Evolutionary conservation across 2,113 vertebrate species (phyloP), one percentile per base, ranked within the genome.

Genomic region (Engystomops pustulosus): DNA sequence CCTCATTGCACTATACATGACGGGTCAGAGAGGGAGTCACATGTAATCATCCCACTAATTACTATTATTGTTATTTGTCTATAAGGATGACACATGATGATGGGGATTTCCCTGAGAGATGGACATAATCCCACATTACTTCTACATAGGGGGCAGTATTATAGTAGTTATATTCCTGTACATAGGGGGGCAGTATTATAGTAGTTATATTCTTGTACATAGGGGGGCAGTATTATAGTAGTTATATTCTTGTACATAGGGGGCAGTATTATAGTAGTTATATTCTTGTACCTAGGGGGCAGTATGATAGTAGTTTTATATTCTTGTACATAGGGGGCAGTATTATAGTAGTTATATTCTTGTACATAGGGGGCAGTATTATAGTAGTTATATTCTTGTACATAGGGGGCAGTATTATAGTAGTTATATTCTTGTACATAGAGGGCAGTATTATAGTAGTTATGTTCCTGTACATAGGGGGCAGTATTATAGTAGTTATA

Each of bases 231-330:
- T 62, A 62, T 62, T 62, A 60, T 62, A 62, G 58, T 62, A 62
- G 58, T 62, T 62, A 62, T 30, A 62, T 62, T 62, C 58, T 62
- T 62, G 25, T 62, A 30, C 6, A 62, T 62, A 62, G n/a, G 12
- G 58, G 6, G 58, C 58, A 62, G 58, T 62, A 62, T 62, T 62
- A 62, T 62, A 62, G 58, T 62, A 62, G 58, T 62, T 62, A 62
- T 62, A 62, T 30, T 62, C 58, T 12, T 62, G 58, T 15, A 62
- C 11, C 27, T 62, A 62, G 58, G 58, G n/a, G 6, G 58, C 58
- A 62, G 58, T 62, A 30, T 62, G 27, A 62, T 62, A 62, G 58
- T 62, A 62, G 58, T n/a, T n/a, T 62, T 62, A 62, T 62, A 62
- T 62, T 62, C 58, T 12, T 62, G 58, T 62, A 62, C 11, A 62